Conservation (phyloP, 2,113 vertebrate genomes). For the Odocoileus virginianus region DNA sequence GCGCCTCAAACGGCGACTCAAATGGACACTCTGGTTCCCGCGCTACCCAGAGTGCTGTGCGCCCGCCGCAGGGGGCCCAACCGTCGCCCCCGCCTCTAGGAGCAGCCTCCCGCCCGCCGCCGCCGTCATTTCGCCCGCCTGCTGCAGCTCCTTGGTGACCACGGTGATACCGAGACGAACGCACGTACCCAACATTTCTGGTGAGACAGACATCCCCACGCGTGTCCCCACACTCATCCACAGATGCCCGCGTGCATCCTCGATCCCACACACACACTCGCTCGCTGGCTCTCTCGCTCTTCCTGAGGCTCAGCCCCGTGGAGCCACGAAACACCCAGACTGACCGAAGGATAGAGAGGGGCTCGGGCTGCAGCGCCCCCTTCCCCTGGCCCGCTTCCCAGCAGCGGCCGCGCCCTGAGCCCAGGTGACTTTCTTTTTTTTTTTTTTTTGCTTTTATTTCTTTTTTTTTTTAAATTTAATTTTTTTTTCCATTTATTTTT, state of each 20-base stretch:
- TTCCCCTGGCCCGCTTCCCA: slow-evolving; percentile 49
- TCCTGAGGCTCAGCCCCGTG: slow-evolving; percentile 21
- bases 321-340: neutral
- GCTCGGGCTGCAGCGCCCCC: neutral
- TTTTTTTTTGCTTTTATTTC: too few relatives aligned
- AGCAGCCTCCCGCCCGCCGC: too few relatives aligned
- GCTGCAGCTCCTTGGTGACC: slow-evolving; percentile 52
- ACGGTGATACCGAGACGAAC: slow-evolving; percentile 54
- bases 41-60: too few relatives aligned
- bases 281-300: neutral
- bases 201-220: slow-evolving; percentile 56
- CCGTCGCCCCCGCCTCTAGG: too few relatives aligned
- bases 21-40: too few relatives aligned
- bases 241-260: slow-evolving; percentile 52
- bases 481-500: too few relatives aligned
- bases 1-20: too few relatives aligned
- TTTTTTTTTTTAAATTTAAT: too few relatives aligned
- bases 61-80: too few relatives aligned
- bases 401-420: slow-evolving; percentile 63
- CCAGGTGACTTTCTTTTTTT: slow-evolving; percentile 74
- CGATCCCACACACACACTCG: neutral
- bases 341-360: neutral
- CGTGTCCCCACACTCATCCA: slow-evolving; percentile 38
- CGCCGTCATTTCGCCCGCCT: too few relatives aligned
- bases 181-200: slow-evolving; percentile 63